Evolutionary conservation across 2,113 vertebrate species (phyloP), one percentile per base, ranked within the genome.

Genomic region (Progne subis): DNA sequence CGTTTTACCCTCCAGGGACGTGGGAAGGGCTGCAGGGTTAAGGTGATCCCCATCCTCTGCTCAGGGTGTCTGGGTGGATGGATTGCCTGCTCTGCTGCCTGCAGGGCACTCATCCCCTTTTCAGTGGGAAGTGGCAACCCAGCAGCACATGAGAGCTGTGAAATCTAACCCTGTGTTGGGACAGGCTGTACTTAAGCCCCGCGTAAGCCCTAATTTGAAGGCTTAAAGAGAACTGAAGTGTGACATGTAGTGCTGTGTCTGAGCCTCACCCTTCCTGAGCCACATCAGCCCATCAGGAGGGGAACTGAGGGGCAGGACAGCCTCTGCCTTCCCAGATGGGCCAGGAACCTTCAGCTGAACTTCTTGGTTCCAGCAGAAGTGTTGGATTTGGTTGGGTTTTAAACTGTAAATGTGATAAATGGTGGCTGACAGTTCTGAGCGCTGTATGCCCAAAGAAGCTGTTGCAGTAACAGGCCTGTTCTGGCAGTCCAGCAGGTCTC

Each of bases 1-100:
- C 34, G 9, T 39, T n/a, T 88, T 61, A 18, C 32, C 17, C 1
- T 5, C 23, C 2, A 3, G 37, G 34, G n/a, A 18, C 0, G 0
- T 26, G 13, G 25, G 24, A 63, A 77, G 24, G 34, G 32, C 41
- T 80, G 16, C 0, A 0, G 18, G 34, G 28, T 32, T 25, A 28
- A 78, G 29, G 15, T 2, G 1, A 25, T 59, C 64, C 32, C 44
- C 24, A 12, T 70, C 7, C 18, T 18, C 23, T 92, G 39, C 56
- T 81, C 0, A 1, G 32, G 29, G 10, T 75, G 8, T 46, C 74
- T 1, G 1, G 12, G 24, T 0, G 1, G 44, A 28, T 53, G 57
- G 53, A 23, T 43, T 47, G 43, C 49, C 12, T 37, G 10, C 14
- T 4, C 46, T 24, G 43, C 57, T 78, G 65, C 19, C 46, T 47